A percentile compares a stretch with the other conserved stretches of the same genome.
phyloP scores from a whole-genome alignment of 53 echinoderm and acorn worm genomes.

The Holothuria scabra region DNA sequence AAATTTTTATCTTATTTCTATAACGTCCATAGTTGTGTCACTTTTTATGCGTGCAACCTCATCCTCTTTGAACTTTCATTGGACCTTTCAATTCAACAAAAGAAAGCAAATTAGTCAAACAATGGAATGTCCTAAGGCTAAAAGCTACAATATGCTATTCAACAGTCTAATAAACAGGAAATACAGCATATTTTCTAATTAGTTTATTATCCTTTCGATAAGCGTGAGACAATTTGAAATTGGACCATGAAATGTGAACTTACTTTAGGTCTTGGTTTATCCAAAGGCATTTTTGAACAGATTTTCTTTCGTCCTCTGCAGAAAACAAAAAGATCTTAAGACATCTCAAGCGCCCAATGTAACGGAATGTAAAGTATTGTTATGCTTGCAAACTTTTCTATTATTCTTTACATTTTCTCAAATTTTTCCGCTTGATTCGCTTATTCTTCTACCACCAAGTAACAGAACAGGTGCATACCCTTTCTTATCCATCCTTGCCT shows the following conservation, averaged over 20 bases:
- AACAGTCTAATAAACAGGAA: no score
- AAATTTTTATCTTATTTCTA: no score
- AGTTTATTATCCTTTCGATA: no score
- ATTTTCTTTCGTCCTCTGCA: conserved; percentile 26
- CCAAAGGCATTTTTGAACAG: conserved; percentile 33
- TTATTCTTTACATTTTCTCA: conserved; percentile 31
- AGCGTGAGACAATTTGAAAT: no score
- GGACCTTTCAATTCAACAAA: no score
- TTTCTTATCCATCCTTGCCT: conserved; percentile 4
- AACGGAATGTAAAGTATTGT: conserved; percentile 11
- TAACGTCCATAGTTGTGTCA: no score
- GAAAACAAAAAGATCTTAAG: conserved; percentile 29
- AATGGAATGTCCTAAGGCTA: no score
- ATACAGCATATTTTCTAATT: no score
- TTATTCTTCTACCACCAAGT: background rate
- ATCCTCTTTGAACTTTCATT: no score
- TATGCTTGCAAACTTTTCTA: conserved; percentile 4
- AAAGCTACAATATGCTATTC: no score
- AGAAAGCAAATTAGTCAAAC: no score
- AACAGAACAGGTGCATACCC: conserved; percentile 11
- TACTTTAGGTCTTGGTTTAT: conserved; percentile 38
- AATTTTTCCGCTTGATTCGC: conserved; percentile 10
- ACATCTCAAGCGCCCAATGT: conserved; percentile 13
- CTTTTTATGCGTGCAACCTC: no score
- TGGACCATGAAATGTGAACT: background rate